A percentile compares a stretch with the other conserved stretches of the same genome.
Conservation (phyloP, 2,888 invertebrate species). For the Rhyacophila evoluta region DNA sequence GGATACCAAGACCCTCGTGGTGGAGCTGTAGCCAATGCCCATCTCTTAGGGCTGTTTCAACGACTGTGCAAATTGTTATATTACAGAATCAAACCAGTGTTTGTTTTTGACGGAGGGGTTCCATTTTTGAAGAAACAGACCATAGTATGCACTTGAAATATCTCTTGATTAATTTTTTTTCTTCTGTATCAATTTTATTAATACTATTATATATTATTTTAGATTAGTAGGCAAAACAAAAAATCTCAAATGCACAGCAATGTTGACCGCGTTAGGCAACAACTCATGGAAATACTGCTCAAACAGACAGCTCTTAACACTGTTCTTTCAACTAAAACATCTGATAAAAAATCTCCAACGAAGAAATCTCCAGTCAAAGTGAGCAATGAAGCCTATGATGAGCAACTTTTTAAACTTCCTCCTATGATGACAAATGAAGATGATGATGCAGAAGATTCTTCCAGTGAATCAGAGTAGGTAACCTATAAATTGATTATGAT, state of each 20-base stretch:
- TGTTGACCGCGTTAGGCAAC: conserved; percentile 79
- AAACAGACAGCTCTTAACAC: conserved; percentile 84
- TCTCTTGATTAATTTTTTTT: no score
- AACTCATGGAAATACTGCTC: conserved; percentile 79
- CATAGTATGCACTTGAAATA: conserved; percentile 72
- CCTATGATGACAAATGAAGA: conserved; percentile 59
- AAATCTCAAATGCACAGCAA: conserved; percentile 78
- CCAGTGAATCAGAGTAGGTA: conserved; percentile 65
- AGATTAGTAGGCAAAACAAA: conserved; percentile 82
- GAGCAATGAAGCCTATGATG: conserved; percentile 59
- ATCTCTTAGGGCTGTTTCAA: conserved; percentile 92
- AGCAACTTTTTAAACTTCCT: conserved; percentile 79
- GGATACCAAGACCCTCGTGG: conserved; percentile 92
- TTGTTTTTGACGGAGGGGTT: conserved; percentile 98
- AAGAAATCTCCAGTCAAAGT: conserved; percentile 60
- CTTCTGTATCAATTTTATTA: no score
- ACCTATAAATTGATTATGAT: no score
- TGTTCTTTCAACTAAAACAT: conserved; percentile 70
- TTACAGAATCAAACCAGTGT: conserved; percentile 95
- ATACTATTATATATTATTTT: conserved; percentile 41
- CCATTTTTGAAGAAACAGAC: conserved; percentile 93
- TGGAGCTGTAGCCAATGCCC: conserved; percentile 87
- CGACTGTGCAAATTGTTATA: conserved; percentile 95
- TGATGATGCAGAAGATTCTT: conserved; percentile 60
- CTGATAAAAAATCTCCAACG: conserved; percentile 60